Base-by-base conservation (phyloP, 2,888 invertebrate genomes). In the Abscondita cerata region DNA sequence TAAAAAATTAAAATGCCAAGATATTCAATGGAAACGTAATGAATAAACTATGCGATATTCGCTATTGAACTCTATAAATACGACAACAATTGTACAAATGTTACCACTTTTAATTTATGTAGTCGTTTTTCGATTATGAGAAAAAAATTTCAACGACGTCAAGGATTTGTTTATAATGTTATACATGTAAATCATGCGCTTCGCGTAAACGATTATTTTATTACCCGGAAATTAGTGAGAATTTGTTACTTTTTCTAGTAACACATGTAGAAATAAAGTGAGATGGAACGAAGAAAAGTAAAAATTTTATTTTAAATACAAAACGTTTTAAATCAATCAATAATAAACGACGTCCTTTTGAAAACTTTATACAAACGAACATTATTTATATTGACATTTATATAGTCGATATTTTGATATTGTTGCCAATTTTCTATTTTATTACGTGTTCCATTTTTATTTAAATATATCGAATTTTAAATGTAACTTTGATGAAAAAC, bases 21-120 rank as follows among this genome's bases (percentile, higher is more conserved):
- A 68, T 68, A 71, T 73, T 73, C 73, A 72, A 73, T 74, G 73
- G 73, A 70, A 68, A 67, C 66, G 66, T 65, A 65, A 67, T 70
- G 41, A 68, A 70, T 69, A 66, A 73, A 70, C 68, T 70, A 70
- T 69, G 66, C 68, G 63, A 70, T 67, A 70, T 69, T 67, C 57
- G 68, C 65, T 67, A 65, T 69, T 67, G 68, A 68, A 68, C 65
- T 64, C 46, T 58, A 52, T 33, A 44, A 52, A 59, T 52, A 59
- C 13, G 47, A 33, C 46, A 38, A 50, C 56, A 59, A 52, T 59
- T 33, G 36, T 48, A 56, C 33, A 54, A 46, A 54, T 25, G 25
- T 25, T 25, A 54, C n/a, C n/a, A n/a, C 20, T 33, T 20, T 46
- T 54, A 44, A 54, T 57, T 57, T 57, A 55, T 50, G 50, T 57